A percentile compares a stretch with the other conserved stretches of the same genome.
Evolutionary conservation across 1,140 invertebrate genomes (phyloP).

Genomic region (Ruditapes philippinarum): DNA sequence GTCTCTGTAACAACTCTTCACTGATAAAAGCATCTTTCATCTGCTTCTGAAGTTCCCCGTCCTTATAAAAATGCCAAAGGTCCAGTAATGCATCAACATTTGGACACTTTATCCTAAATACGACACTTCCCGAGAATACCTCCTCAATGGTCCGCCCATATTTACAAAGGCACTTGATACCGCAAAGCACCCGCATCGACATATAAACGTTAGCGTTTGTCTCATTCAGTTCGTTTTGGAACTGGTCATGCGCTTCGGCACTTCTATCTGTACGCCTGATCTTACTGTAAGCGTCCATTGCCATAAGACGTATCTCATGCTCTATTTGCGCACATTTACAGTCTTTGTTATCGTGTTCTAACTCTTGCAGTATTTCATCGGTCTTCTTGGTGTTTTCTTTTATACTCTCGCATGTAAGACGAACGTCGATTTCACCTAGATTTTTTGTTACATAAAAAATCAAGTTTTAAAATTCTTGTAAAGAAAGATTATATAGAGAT

Average conservation of each 20-base stretch:
- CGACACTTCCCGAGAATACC: slow-evolving; percentile 52
- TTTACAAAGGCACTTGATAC: slow-evolving; percentile 65
- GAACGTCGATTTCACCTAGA: slow-evolving; percentile 61
- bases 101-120: slow-evolving; percentile 60
- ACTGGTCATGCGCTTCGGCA: slow-evolving; percentile 44
- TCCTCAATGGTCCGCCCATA: slow-evolving; percentile 58
- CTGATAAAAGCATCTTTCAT: slow-evolving; percentile 51
- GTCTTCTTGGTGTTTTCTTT: slow-evolving; percentile 30
- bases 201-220: slow-evolving; percentile 56
- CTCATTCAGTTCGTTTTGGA: slow-evolving; percentile 50
- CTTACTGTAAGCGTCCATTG: slow-evolving; percentile 62
- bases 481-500: too few species aligned
- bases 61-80: slow-evolving; percentile 44
- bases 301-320: slow-evolving; percentile 56
- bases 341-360: slow-evolving; percentile 57
- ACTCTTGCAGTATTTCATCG: slow-evolving; percentile 50
- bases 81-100: slow-evolving; percentile 52
- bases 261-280: slow-evolving; percentile 45
- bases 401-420: slow-evolving; percentile 49
- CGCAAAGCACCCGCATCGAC: slow-evolving; percentile 49
- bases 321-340: slow-evolving; percentile 59
- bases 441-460: too few species aligned
- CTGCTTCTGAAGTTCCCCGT: slow-evolving; percentile 35
- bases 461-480: too few species aligned
- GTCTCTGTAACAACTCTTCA: slow-evolving; percentile 12